Evolutionary conservation across 2,888 invertebrate species (phyloP).

Genomic region (Venustoraphidia nigricollis): DNA sequence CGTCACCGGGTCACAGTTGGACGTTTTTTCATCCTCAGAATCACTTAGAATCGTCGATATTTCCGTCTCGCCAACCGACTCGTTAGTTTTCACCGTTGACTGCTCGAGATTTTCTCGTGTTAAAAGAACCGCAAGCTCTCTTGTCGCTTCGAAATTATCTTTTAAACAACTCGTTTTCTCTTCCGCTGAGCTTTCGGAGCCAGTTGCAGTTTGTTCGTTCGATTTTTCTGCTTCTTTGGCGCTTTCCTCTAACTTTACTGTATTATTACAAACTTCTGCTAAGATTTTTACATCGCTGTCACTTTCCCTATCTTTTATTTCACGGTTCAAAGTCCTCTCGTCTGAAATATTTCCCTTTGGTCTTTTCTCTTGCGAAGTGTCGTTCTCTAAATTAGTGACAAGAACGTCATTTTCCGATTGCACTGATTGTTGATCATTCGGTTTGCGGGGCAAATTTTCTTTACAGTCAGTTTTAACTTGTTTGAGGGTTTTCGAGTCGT

Average conservation of each 20-base stretch:
- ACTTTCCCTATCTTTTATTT: constrained; percentile 6
- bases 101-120: too few species aligned
- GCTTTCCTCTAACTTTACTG: constrained; percentile 24
- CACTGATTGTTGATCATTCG: too few species aligned
- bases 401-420: too few species aligned
- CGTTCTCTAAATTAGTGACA: too few species aligned
- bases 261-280: constrained; percentile 12
- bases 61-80: too few species aligned
- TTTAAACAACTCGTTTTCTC: not conserved
- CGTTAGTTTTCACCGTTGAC: too few species aligned
- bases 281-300: constrained; percentile 4
- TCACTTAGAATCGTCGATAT: constrained; percentile 12
- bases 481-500: constrained; percentile 20
- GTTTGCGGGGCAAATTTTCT: constrained; percentile 17
- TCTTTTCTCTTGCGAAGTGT: too few species aligned
- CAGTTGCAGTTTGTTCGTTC: constrained; percentile 9
- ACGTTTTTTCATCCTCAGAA: constrained; percentile 1
- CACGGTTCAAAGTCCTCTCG: not conserved
- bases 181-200: constrained; percentile 1
- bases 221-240: constrained; percentile 7
- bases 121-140: too few species aligned
- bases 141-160: constrained; percentile 12
- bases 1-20: not conserved
- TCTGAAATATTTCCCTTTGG: too few species aligned
- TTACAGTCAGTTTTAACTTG: constrained; percentile 31